Conservation (phyloP, 2,797 vertebrate species). For the Vireo griseus region DNA sequence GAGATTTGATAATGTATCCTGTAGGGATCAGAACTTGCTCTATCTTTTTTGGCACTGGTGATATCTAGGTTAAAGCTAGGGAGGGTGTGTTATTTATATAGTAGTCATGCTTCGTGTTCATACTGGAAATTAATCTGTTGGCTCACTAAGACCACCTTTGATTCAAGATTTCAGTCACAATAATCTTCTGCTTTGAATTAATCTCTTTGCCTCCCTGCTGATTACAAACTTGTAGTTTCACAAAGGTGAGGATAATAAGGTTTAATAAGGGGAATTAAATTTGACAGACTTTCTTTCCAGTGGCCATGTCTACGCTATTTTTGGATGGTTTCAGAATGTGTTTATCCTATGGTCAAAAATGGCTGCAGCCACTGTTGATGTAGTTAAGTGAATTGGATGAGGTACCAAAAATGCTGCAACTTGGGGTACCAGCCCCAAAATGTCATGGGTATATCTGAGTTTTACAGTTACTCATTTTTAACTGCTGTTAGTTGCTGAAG, state of each 20-base stretch:
- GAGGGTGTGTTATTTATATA: neutral
- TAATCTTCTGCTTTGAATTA: neutral
- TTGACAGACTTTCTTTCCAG: neutral
- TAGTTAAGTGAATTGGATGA: neutral
- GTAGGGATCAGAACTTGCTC: neutral
- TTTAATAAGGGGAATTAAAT: neutral
- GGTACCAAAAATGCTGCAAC: neutral
- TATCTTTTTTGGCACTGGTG: neutral
- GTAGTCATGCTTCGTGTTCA: neutral
- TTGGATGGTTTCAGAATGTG: neutral
- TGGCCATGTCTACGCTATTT: neutral
- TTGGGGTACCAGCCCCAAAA: neutral
- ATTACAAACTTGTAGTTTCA: neutral
- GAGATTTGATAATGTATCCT: neutral
- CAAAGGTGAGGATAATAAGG: neutral
- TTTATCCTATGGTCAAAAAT: neutral
- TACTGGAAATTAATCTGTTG: neutral
- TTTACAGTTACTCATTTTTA: neutral
- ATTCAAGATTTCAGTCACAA: neutral
- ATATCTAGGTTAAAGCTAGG: neutral
- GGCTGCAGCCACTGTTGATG: neutral
- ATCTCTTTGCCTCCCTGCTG: neutral
- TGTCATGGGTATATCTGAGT: neutral
- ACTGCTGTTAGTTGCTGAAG: neutral
- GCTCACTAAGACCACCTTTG: neutral